Conservation (phyloP, 2,888 invertebrate genomes). For the Hetaerina titia region DNA sequence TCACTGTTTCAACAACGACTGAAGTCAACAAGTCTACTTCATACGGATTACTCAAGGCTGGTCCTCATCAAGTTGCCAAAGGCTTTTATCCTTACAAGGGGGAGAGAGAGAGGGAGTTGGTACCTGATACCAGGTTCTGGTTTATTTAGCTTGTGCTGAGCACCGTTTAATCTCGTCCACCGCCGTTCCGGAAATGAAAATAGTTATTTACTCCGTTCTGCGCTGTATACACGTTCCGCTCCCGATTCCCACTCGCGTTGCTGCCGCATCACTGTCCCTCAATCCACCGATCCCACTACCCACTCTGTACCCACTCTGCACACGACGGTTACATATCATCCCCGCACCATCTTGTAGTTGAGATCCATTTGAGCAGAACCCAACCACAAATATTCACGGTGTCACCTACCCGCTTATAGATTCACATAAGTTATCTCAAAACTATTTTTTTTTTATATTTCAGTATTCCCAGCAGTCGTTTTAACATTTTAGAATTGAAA, state of each 20-base stretch:
- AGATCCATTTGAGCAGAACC: not conserved
- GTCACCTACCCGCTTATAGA: not conserved
- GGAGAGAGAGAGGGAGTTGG: not conserved
- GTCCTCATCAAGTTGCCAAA: not conserved
- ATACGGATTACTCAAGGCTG: not conserved
- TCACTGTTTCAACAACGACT: not conserved
- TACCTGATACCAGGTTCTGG: constrained; percentile 22
- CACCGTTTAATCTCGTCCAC: constrained; percentile 39
- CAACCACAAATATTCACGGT: not conserved
- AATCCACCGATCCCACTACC: not conserved
- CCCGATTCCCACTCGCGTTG: not conserved
- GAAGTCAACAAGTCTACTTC: not conserved
- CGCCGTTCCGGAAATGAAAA: constrained; percentile 28
- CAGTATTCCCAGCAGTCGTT: too few relatives aligned
- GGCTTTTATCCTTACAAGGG: constrained; percentile 28
- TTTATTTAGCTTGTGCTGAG: constrained; percentile 34
- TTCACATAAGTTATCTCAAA: not conserved
- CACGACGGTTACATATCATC: too few relatives aligned
- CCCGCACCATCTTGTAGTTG: not conserved
- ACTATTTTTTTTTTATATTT: too few relatives aligned
- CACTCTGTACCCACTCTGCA: not conserved
- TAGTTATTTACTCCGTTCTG: constrained; percentile 37
- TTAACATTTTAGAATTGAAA: too few relatives aligned
- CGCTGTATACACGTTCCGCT: not conserved
- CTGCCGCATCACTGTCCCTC: not conserved